Evolutionary conservation across 2,797 vertebrate genomes (phyloP), one percentile per base, ranked within the genome.

Genomic region (Australoheros facetus): DNA sequence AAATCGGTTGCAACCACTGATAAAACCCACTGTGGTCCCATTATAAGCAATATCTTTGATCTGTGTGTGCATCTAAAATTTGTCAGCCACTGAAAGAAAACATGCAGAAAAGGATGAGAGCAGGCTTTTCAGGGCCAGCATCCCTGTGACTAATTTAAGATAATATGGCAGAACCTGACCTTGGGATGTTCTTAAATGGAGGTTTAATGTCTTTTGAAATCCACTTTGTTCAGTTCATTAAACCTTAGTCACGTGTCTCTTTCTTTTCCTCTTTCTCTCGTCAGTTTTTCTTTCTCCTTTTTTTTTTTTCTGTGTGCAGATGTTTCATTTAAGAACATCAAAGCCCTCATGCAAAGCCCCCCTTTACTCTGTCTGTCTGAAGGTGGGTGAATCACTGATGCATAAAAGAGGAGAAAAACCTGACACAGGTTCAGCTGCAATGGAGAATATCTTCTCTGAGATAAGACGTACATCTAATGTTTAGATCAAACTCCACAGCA

Each of bases 261-360:
- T 69, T 78, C 45, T 69, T 55, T 73, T 37, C 70, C 51, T 51
- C 30, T 54, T 9, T 59, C 8, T n/a, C 32, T 28, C 4, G 53
- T 32, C 26, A 32, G 28, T 39, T 56, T 4, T 39, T 14, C 59
- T 59, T 59, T 30, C 26, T 57, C 13, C 42, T n/a, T 28, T 39
- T 23, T 3, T 28, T 19, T 30, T n/a, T 1, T n/a, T 7, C 11
- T 8, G 14, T 12, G 83, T 74, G 77, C 88, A 90, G 80, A 89
- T 90, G 90, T 91, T 89, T 90, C 60, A 86, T 87, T 87, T 80
- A 53, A 77, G 58, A 60, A 87, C 82, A 88, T 91, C 78, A 91
- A 87, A 79, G 73, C 45, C 11, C 10, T 32, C 37, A 4, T 23
- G 53, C 21, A 54, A 57, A 60, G 56, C 53, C 28, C 64, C 26